Evolutionary conservation across 1,140 invertebrate genomes (phyloP), one percentile per base, ranked within the genome.

Genomic region (Sycobia sp.): DNA sequence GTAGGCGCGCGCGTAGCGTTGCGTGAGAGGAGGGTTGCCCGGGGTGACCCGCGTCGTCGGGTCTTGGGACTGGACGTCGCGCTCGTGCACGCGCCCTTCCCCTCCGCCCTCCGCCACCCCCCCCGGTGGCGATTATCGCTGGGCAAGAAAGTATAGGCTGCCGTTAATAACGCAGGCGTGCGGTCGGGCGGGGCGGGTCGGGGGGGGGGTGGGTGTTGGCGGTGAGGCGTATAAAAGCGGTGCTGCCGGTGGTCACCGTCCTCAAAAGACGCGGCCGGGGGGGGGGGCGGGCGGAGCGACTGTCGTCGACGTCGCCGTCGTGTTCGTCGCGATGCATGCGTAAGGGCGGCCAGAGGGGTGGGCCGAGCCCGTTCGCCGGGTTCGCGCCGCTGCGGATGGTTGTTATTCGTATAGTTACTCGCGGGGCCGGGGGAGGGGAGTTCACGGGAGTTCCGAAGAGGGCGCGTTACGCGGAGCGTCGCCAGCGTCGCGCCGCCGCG

Each of bases 61-160:
- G n/a, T n/a, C n/a, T n/a, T n/a, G n/a, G n/a, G n/a, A n/a, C 39
- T 14, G 62, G 43, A 43, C 39, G 39, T 51, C 34, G 11, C 55
- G 22, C n/a, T 53, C 20, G 14, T n/a, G n/a, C n/a, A n/a, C n/a
- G n/a, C n/a, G n/a, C n/a, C n/a, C n/a, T n/a, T n/a, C n/a, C n/a
- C n/a, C n/a, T n/a, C n/a, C n/a, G n/a, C n/a, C n/a, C n/a, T n/a
- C n/a, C n/a, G n/a, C n/a, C n/a, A n/a, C n/a, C n/a, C n/a, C n/a
- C 13, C 39, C 23, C n/a, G 39, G 39, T 53, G 34, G 8, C 22
- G 22, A 53, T 55, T n/a, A 38, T 55, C 43, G n/a, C n/a, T n/a
- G n/a, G n/a, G n/a, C 41, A 39, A 55, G 43, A 55, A 27, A 55
- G 38, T 53, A 53, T 53, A 39, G 34, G 22, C 11, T 41, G 16